These are phyloP conservation scores for Atta cephalotes DNA, from an alignment of 1,140 invertebrate genomes.

Conservation along the genomic window DNA sequence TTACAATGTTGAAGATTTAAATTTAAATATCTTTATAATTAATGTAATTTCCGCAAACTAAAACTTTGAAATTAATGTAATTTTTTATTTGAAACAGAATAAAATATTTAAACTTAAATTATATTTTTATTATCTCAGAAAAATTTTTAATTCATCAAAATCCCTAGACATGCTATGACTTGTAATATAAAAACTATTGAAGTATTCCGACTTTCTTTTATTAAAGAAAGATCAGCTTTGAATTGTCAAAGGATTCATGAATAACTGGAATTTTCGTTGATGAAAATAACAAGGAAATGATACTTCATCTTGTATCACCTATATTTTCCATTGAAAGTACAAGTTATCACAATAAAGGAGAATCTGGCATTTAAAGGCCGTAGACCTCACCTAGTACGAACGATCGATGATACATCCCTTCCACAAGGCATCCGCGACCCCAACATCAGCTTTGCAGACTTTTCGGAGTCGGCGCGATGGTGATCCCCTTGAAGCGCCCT, in stretches of 20 bases:
- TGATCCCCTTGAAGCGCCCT: conserved; percentile 77
- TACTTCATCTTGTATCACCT: not conserved
- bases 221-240: not conserved
- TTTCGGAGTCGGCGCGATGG: conserved; percentile 80
- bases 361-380: conserved; percentile 59
- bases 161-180: not conserved
- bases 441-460: conserved; percentile 71
- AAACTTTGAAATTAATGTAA: conserved; percentile 1
- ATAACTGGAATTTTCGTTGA: not conserved
- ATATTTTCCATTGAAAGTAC: conserved; percentile 43
- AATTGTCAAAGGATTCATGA: conserved; percentile 28
- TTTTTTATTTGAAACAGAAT: not conserved
- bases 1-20: not conserved
- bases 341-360: conserved; percentile 11
- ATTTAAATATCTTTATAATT: not conserved
- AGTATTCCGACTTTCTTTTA: not conserved
- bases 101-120: not conserved
- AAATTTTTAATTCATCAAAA: conserved; percentile 7
- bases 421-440: conserved; percentile 41
- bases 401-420: conserved; percentile 76
- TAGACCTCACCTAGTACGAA: conserved; percentile 62
- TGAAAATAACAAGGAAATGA: conserved; percentile 16
- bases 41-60: not conserved
- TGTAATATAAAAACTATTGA: not conserved
- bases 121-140: not conserved